Base-by-base conservation (phyloP, 2,113 vertebrate genomes). In the Entosphenus tridentatus region DNA sequence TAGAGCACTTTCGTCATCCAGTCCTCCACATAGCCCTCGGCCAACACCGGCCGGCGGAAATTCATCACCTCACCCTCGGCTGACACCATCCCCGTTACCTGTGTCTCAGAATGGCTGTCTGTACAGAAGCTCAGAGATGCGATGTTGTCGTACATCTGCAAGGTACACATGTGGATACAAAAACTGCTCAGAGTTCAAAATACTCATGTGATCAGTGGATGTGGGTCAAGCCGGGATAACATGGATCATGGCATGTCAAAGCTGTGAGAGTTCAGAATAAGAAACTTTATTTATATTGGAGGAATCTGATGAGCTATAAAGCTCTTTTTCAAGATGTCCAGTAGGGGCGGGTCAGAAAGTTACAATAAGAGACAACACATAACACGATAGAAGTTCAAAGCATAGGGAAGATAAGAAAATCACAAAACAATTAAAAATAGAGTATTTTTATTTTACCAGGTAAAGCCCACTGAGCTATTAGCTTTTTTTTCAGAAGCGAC, bases 91-190 rank as follows among this genome's bases (percentile, higher is more conserved):
- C 87, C 93, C 1, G 76, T 78, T 21, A 81, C 89, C 10, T 86
- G 74, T 8, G 78, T 83, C 68, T 84, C 79, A 1, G 80, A 82
- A 0, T 72, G 73, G 12, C 81, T 79, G 2, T 82, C 81, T 0
- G 78, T 76, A 3, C 81, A 77, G 71, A 98, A 93, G 68, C 76
- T 79, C 77, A 98, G 79, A 5, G 82, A 79, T 1, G 84, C 85
- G 56, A 98, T 78, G 69, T 97, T 98, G 78, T 98, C 93, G 8
- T 84, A 97, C 93, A 98, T 98, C 93, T 85, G 76, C 71, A 78
- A 77, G 0, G 68, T 67, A 39, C 13, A 39, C 56, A 59, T 56
- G 21, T 8, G 13, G 58, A 62, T 13, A 14, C 58, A 17, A 17
- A 17, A 62, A 62, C 13, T 14, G 58, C 13, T 62, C 13, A 62